Percentiles rank a stretch among this genome's conserved stretches.
These are phyloP conservation scores for Malacoraja senta DNA, from an alignment of 2,797 vertebrate genomes.

Conservation along the genomic window DNA sequence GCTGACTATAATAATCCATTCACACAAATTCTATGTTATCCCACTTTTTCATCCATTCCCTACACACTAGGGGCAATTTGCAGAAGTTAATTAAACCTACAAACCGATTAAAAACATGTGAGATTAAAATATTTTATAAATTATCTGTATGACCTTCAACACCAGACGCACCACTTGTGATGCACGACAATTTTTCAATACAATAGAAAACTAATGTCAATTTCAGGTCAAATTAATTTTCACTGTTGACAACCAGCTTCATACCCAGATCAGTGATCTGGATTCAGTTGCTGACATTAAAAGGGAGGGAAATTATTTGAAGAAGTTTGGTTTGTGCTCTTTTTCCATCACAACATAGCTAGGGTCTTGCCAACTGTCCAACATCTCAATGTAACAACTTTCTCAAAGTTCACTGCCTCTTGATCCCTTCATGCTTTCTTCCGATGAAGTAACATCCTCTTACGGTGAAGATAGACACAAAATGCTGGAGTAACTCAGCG, in stretches of 20 bases:
- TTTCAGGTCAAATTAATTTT: constrained; percentile 12
- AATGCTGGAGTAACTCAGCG: no score
- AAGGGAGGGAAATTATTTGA: neutral
- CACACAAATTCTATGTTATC: no score
- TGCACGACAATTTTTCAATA: neutral
- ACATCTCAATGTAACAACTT: neutral
- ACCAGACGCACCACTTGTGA: neutral
- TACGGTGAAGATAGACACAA: no score
- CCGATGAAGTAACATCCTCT: no score
- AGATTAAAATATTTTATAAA: neutral
- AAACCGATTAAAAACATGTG: no score
- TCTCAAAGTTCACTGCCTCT: neutral
- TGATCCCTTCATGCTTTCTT: neutral
- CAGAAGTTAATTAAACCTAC: no score
- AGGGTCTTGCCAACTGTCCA: neutral
- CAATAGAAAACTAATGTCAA: neutral
- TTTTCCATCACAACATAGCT: neutral
- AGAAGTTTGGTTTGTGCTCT: neutral
- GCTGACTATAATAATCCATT: no score
- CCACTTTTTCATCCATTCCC: no score
- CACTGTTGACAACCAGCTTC: neutral
- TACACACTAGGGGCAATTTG: no score
- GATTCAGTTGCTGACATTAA: neutral
- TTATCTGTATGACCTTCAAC: neutral
- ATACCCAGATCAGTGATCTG: neutral